A percentile compares a stretch with the other conserved stretches of the same genome.
These are phyloP conservation scores for Holothuria scabra DNA, from an alignment of 53 echinoderm and acorn worm genomes.

Conservation along the genomic window DNA sequence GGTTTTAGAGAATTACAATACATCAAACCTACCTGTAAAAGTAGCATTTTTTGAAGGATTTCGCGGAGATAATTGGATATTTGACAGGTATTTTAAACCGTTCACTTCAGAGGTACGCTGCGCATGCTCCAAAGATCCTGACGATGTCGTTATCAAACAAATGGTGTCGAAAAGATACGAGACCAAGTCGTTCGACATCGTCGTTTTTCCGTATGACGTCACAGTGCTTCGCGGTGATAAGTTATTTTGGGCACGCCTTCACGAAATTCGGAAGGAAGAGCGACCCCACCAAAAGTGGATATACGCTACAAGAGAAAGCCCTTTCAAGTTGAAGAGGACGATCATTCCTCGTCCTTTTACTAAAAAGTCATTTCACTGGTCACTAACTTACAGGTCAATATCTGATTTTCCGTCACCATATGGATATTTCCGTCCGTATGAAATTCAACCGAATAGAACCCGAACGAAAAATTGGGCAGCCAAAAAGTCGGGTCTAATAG, in stretches of 20 bases:
- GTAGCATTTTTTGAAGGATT: constrained; percentile 41
- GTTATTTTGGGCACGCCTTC: constrained; percentile 34
- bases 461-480: constrained; percentile 4
- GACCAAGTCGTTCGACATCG: constrained; percentile 19
- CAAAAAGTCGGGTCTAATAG: constrained; percentile 1
- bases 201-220: constrained; percentile 47
- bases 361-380: constrained; percentile 32
- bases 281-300: constrained; percentile 31
- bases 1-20: too few species aligned
- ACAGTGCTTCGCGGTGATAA: constrained; percentile 37
- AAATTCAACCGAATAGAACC: not conserved
- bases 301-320: constrained; percentile 40
- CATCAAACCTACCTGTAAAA: not conserved
- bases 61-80: constrained; percentile 38
- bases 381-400: constrained; percentile 23
- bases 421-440: constrained; percentile 1
- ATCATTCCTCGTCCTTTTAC: not conserved
- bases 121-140: not conserved
- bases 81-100: constrained; percentile 30
- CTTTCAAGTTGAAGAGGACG: constrained; percentile 13
- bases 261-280: not conserved
- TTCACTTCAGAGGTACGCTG: constrained; percentile 26
- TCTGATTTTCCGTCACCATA: constrained; percentile 46
- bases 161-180: constrained; percentile 34
- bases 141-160: not conserved